Base-by-base conservation (phyloP, 1,140 invertebrate genomes). In the Penaeus vannamei region DNA sequence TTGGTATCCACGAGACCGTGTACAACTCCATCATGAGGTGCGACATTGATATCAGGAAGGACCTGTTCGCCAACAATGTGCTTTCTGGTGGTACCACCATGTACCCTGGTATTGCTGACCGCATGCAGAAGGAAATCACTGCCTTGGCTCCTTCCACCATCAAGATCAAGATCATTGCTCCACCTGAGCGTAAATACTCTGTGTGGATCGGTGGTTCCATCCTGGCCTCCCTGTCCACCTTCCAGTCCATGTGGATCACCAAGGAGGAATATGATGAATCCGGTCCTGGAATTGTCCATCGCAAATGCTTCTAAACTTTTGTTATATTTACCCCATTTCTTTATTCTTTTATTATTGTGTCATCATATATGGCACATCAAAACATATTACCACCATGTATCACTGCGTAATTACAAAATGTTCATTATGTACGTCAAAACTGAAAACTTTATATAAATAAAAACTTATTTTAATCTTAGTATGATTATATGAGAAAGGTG, bases 1-100 rank as follows among this genome's bases (percentile, higher is more conserved):
- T 95, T 92, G 96, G 96, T 91, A 96, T 97, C 93, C 96, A 97
- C 92, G 96, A 97, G 93, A 97, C 96, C 92, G 95, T 96, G 88
- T 97, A 96, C 95, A 97, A 97, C 94, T 97, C 96, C 91, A 97
- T 97, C 94, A 97, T 97, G 96, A 97, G 97, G 94, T 97, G 96
- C 94, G 96, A 96, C 92, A 96, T 97, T 92, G 96, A 97, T 92
- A 97, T 97, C 94, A 95, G 97, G 94, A 98, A 95, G 93, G 95
- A 95, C 91, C 92, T 95, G 92, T 95, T 95, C 92, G 95, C 95
- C 94, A 98, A 98, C 95, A 97, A 94, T 89, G 95, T 95, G 84
- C 92, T 95, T 90, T 95, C 95, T 90, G 95, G 95, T 91, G 95
- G 95, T 90, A 94, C 95, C 92, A 95, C 94, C 91, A 95, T 95